These are phyloP conservation scores for Porites lutea DNA, from an alignment of 64 coral and sea anemone genomes.

Conservation along the genomic window DNA sequence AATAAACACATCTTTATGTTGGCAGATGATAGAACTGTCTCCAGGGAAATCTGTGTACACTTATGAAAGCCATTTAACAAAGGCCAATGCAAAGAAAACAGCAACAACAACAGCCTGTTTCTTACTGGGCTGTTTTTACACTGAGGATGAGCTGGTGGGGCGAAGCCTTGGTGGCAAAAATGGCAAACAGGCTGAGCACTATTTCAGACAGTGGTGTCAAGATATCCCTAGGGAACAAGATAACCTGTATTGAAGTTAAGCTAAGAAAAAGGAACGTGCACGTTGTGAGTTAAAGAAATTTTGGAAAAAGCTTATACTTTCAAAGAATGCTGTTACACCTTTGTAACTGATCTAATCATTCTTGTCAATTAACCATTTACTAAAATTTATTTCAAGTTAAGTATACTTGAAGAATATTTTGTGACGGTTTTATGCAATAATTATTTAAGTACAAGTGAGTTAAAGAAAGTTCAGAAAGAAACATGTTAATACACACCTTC, in stretches of 20 bases:
- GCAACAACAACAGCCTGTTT: constrained; percentile 32
- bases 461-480: no score
- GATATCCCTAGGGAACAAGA: constrained; percentile 35
- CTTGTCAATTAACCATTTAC: background rate
- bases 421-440: no score
- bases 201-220: constrained; percentile 31
- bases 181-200: background rate
- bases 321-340: background rate
- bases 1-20: constrained; percentile 29
- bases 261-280: constrained; percentile 18
- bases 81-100: constrained; percentile 7
- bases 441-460: no score
- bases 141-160: constrained; percentile 34
- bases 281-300: constrained; percentile 6
- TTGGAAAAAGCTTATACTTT: background rate
- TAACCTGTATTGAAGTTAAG: constrained; percentile 51
- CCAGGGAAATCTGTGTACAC: constrained; percentile 36
- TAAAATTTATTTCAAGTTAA: background rate
- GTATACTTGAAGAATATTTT: constrained; percentile 7
- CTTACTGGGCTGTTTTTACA: constrained; percentile 36
- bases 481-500: no score
- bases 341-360: background rate
- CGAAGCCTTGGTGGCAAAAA: background rate
- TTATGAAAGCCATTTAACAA: constrained; percentile 38
- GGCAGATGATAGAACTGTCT: constrained; percentile 53